Conservation (phyloP, 2,797 vertebrate genomes). For the Siniperca obscura region DNA sequence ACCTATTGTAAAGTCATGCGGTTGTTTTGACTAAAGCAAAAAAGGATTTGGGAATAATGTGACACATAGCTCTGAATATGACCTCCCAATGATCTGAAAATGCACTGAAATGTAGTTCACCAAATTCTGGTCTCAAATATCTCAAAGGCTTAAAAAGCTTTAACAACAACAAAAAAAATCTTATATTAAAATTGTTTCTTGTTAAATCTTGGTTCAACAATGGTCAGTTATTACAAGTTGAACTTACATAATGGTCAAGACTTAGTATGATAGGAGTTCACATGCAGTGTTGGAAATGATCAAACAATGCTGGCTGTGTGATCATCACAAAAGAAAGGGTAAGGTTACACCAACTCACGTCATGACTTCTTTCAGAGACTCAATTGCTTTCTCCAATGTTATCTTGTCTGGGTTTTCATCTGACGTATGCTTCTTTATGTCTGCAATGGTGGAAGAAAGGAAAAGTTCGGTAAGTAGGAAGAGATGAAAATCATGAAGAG, state of each 20-base stretch:
- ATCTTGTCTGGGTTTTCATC: conserved; percentile 97
- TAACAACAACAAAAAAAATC: not conserved
- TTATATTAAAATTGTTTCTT: not conserved
- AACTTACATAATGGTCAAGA: not conserved
- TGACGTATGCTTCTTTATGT: conserved; percentile 96
- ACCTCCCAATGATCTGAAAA: not conserved
- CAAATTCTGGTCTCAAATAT: not conserved
- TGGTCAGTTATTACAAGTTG: conserved; percentile 8
- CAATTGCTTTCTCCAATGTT: conserved; percentile 95
- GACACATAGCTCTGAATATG: not conserved
- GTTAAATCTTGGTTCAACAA: conserved; percentile 5
- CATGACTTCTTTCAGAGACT: conserved; percentile 98
- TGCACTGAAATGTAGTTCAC: not conserved
- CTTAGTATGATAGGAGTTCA: not conserved
- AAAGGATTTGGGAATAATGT: not conserved
- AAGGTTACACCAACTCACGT: conserved; percentile 87
- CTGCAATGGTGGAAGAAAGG: conserved; percentile 72
- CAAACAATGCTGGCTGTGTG: conserved; percentile 13
- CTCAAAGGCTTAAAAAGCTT: not conserved
- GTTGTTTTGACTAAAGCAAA: not conserved
- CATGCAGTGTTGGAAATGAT: conserved; percentile 11
- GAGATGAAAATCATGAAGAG: conserved; percentile 26
- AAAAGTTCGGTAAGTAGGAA: not conserved
- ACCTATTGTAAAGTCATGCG: no score
- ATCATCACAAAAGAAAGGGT: conserved; percentile 21